A percentile compares a stretch with the other conserved stretches of the same genome.
Evolutionary conservation across 2,797 vertebrate genomes (phyloP).

Genomic region (Malacoctenus gilli): DNA sequence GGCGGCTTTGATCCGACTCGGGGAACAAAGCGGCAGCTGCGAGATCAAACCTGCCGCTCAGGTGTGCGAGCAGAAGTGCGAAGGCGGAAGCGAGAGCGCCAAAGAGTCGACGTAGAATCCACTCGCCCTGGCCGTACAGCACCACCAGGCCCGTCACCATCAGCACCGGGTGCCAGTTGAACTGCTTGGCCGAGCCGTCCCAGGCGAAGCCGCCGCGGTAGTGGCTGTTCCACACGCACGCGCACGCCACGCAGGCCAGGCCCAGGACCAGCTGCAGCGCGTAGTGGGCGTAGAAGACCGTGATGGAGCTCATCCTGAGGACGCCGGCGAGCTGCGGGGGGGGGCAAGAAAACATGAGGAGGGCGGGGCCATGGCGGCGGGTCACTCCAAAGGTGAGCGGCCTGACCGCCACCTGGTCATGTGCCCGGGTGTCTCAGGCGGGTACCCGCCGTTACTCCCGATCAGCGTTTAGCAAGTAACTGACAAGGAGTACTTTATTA

Average conservation of each 20-base stretch:
- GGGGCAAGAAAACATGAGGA: not conserved
- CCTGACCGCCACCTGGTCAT: not conserved
- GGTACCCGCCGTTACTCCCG: no score
- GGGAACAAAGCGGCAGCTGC: no score
- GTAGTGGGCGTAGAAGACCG: conserved; percentile 80
- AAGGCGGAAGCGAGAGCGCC: conserved; percentile 48
- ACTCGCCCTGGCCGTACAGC: conserved; percentile 88
- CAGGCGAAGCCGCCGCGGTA: conserved; percentile 89
- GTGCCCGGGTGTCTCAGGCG: no score
- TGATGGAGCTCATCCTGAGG: conserved; percentile 69
- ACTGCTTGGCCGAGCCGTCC: conserved; percentile 79
- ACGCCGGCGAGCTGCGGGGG: conserved; percentile 14
- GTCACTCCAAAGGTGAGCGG: not conserved
- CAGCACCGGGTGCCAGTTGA: conserved; percentile 94
- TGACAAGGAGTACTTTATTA: no score
- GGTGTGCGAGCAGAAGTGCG: conserved; percentile 30
- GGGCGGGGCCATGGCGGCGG: not conserved
- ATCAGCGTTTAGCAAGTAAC: no score
- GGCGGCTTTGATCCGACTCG: no score
- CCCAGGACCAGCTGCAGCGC: conserved; percentile 81
- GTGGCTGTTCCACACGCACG: conserved; percentile 79
- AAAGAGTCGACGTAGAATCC: not conserved
- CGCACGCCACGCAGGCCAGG: conserved; percentile 80
- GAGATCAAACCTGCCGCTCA: no score
- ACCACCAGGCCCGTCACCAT: conserved; percentile 91